These are phyloP conservation scores for Gonioctena quinquepunctata DNA, from an alignment of 1,140 invertebrate species.

Conservation along the genomic window DNA sequence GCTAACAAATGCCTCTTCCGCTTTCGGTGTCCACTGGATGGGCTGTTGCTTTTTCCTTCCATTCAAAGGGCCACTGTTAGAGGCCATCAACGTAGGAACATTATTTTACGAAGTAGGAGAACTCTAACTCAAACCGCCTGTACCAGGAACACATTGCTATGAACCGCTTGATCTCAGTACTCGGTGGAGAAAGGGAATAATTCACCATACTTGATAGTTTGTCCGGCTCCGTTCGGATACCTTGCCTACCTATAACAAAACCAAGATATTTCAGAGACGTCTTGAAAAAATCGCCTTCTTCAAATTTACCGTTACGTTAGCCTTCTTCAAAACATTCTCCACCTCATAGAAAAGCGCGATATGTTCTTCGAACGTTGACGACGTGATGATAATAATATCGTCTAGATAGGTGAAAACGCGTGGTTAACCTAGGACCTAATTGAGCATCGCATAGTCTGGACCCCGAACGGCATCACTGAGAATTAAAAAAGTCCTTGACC, in stretches of 20 bases:
- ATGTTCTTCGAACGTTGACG: constrained; percentile 22
- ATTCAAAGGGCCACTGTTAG: constrained; percentile 42
- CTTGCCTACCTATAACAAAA: background rate
- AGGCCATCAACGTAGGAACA: background rate
- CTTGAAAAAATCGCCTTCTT: constrained; percentile 7
- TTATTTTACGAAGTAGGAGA: too few species aligned
- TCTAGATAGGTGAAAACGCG: constrained; percentile 5
- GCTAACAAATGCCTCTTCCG: background rate
- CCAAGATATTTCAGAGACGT: constrained; percentile 9
- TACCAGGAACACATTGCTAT: constrained; percentile 22
- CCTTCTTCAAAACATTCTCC: background rate
- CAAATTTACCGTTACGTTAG: background rate
- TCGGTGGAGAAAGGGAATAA: constrained; percentile 27
- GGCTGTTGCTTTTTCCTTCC: constrained; percentile 4
- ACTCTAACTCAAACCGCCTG: constrained; percentile 5
- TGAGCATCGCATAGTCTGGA: constrained; percentile 48
- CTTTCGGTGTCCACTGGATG: background rate
- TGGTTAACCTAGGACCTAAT: constrained; percentile 22
- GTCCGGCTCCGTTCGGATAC: background rate
- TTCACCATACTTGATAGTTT: too few species aligned
- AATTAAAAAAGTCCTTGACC: constrained; percentile 51
- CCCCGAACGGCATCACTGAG: constrained; percentile 48
- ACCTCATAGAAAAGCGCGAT: background rate
- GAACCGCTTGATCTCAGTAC: constrained; percentile 27
- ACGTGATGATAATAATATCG: constrained; percentile 41